A percentile compares a stretch with the other conserved stretches of the same genome.
Conservation (phyloP, 2,113 vertebrate species). For the Apeltes quadracus region DNA sequence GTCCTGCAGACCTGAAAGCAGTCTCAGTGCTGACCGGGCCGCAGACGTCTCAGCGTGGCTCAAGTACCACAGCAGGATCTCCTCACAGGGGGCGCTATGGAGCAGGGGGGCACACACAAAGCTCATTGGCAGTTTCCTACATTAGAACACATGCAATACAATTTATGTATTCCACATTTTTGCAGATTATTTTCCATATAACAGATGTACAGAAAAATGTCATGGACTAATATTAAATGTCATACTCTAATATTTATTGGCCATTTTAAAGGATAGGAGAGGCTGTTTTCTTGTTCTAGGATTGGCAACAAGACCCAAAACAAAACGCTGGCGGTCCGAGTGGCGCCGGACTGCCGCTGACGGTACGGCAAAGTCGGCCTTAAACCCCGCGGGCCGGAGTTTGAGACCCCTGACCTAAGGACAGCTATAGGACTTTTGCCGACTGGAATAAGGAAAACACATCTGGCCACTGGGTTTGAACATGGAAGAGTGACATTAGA, state of each 20-base stretch:
- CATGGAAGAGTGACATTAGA: background rate
- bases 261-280: background rate
- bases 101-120: conserved; percentile 21
- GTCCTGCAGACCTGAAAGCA: conserved; percentile 78
- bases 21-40: conserved; percentile 78
- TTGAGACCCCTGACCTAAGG: too few species aligned
- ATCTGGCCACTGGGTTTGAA: too few species aligned
- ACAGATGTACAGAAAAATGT: too few species aligned
- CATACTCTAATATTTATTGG: too few species aligned
- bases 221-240: too few species aligned
- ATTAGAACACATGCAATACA: background rate
- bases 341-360: too few species aligned
- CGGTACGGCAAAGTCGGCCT: too few species aligned
- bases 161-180: background rate
- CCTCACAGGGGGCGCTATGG: conserved; percentile 87
- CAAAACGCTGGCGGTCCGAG: too few species aligned
- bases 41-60: conserved; percentile 73
- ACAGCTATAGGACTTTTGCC: too few species aligned
- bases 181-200: background rate
- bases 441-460: too few species aligned
- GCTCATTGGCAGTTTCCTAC: too few species aligned
- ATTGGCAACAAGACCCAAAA: background rate
- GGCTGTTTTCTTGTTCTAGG: background rate
- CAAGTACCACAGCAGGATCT: conserved; percentile 91
- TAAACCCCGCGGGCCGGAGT: too few species aligned